Evolutionary conservation across 2,797 vertebrate species (phyloP).

Genomic region (Esox lucius): DNA sequence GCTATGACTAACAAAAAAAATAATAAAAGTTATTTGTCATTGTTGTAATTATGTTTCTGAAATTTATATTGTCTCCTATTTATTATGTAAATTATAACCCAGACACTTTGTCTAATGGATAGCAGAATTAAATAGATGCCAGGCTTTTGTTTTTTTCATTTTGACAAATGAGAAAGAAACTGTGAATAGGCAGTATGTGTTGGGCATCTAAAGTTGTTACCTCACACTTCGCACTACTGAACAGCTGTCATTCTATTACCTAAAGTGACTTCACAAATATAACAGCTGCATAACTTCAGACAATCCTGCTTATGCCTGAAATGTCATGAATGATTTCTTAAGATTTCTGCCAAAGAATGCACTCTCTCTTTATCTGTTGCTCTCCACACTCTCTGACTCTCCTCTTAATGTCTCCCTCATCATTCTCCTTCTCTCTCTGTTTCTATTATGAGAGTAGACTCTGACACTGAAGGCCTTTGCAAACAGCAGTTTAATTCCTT

Average conservation of each 20-base stretch:
- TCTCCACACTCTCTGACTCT: conserved; percentile 20
- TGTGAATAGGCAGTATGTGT: conserved; percentile 25
- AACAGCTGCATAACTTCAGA: conserved; percentile 47
- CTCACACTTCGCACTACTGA: conserved; percentile 38
- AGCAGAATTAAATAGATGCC: background rate
- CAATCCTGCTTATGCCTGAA: conserved; percentile 56
- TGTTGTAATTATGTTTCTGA: conserved; percentile 60
- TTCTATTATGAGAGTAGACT: conserved; percentile 13
- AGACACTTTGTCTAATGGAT: conserved; percentile 18
- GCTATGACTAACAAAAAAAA: conserved; percentile 74
- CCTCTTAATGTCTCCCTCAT: conserved; percentile 5
- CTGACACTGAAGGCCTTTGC: background rate
- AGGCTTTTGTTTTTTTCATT: background rate
- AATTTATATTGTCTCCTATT: conserved; percentile 40
- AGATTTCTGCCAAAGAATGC: conserved; percentile 43
- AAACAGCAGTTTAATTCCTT: background rate
- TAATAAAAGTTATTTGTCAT: conserved; percentile 77
- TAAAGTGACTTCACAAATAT: conserved; percentile 52
- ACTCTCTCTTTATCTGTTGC: conserved; percentile 25
- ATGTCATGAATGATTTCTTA: conserved; percentile 16
- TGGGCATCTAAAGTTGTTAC: conserved; percentile 32
- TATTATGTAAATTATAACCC: conserved; percentile 23
- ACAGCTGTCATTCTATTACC: conserved; percentile 59
- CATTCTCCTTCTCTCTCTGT: conserved; percentile 31
- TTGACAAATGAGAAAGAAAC: conserved; percentile 2